Conservation (phyloP, 1,140 invertebrate species). For the Rhyacophila brunnea region DNA sequence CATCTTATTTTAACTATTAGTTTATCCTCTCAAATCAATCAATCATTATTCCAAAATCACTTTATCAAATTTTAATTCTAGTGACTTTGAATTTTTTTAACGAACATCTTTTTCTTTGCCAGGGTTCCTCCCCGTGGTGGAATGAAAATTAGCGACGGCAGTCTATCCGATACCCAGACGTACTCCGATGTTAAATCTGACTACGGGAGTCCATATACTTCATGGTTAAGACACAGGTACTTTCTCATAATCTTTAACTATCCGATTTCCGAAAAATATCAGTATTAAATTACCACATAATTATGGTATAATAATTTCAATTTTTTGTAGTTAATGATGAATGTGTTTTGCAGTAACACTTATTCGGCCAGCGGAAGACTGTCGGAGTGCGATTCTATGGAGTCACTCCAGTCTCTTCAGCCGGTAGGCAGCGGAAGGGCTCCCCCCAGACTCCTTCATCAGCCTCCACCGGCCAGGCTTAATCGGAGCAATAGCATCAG, state of each 20-base stretch:
- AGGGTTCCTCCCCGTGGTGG: constrained; percentile 57
- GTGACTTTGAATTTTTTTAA: no score
- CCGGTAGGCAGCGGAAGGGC: constrained; percentile 41
- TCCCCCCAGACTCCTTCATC: constrained; percentile 45
- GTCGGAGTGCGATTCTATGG: constrained; percentile 66
- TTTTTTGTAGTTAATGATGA: no score
- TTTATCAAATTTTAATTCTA: no score
- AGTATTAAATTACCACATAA: no score
- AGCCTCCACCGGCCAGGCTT: constrained; percentile 58
- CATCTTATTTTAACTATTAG: no score
- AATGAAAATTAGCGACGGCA: constrained; percentile 71
- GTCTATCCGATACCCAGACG: constrained; percentile 74
- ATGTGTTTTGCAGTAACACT: constrained; percentile 60
- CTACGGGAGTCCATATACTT: constrained; percentile 65
- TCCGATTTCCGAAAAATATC: neutral
- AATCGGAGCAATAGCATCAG: constrained; percentile 92
- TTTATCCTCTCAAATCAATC: no score
- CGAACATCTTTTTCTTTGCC: no score
- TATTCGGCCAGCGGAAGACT: constrained; percentile 63
- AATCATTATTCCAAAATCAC: no score
- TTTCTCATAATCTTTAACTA: neutral
- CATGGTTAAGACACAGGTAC: constrained; percentile 68
- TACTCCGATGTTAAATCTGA: constrained; percentile 65
- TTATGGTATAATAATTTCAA: neutral
- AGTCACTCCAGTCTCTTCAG: constrained; percentile 53